Base-by-base conservation (phyloP, 37 sponge, comb jelly and placozoan genomes). In the Spongilla lacustris region DNA sequence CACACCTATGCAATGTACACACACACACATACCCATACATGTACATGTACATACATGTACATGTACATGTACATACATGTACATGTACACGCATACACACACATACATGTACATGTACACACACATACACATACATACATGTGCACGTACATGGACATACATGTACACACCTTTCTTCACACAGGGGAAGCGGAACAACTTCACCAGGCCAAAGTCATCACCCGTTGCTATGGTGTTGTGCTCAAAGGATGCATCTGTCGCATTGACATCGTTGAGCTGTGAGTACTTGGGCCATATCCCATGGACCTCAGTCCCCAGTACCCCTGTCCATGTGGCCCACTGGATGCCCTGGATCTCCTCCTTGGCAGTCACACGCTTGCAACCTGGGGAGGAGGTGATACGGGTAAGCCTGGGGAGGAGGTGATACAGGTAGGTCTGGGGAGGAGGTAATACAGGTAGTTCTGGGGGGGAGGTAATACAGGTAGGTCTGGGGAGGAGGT, bases 161-260 rank as follows among this genome's bases (percentile, higher is more conserved):
- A 24, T 5, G 8, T 5, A 70, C 76, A 71, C 33, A 93, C 96
- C 97, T 90, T 97, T 97, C 79, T 87, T 92, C 30, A 86, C 27
- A 29, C 86, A 91, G 0, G 99, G 99, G 69, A 95, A 98, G 46
- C 91, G 37, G 77, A 98, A 98, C 25, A 98, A 90, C 68, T 98
- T 98, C 13, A 98, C 99, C 36, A 95, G 81, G 0, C 99, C 99
- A 88, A 94, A 98, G 87, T 98, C 99, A 71, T 98, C 99, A 2
- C 99, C 97, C 12, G 99, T 98, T 30, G 90, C 97, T 17, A 98
- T 89, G 12, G 88, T 76, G 25, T 91, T 76, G 74, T 94, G 85
- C 0, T 85, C 80, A 85, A 91, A 93, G 27, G 79, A 87, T 26
- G 93, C 81, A 32, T 93, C 89, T 5, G 95, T 85, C 66, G 94